These are phyloP conservation scores for Heliconius ismenius DNA, from an alignment of 2,888 invertebrate genomes.

Conservation along the genomic window DNA sequence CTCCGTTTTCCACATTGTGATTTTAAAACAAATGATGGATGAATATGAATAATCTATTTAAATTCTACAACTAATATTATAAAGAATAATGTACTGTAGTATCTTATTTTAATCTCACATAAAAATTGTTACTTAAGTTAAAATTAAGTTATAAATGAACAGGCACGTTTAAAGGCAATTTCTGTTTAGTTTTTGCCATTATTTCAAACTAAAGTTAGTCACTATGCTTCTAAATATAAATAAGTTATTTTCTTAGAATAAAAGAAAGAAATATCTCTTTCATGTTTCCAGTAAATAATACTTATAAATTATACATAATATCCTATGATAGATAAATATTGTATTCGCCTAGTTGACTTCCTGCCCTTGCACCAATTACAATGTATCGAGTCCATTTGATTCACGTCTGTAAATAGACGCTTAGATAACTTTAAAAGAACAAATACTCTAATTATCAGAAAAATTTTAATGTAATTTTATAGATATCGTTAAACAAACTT, in stretches of 20 bases:
- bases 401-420: constrained; percentile 8
- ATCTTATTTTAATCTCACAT: background rate
- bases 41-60: background rate
- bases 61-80: background rate
- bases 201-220: background rate
- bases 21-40: background rate
- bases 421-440: background rate
- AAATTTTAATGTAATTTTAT: background rate
- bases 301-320: background rate
- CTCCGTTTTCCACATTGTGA: background rate
- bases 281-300: no score
- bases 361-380: constrained; percentile 32
- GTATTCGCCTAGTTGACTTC: background rate
- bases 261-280: no score
- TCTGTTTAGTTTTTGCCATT: background rate
- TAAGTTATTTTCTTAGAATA: no score
- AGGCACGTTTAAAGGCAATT: background rate
- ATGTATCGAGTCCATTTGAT: constrained; percentile 28
- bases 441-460: background rate
- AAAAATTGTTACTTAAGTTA: background rate
- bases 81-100: background rate
- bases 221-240: background rate
- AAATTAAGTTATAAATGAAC: background rate
- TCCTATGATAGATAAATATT: background rate
- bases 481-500: background rate